These are phyloP conservation scores for Drosophila affinis DNA, from an alignment of 2,888 invertebrate species.

Conservation along the genomic window DNA sequence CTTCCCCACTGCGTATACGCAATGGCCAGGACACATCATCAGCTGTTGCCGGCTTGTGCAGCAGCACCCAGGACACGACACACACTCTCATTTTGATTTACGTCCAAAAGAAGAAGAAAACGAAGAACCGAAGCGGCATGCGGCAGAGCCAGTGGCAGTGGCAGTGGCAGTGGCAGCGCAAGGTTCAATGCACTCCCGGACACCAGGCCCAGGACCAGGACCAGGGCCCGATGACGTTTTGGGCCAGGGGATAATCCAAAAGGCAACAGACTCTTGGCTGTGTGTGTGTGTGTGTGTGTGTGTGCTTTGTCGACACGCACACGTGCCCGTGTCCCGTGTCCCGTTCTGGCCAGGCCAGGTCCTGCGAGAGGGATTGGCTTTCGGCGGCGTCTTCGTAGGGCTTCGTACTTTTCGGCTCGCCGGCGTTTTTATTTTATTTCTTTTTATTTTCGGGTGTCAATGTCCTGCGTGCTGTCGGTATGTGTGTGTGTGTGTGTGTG, in stretches of 20 bases:
- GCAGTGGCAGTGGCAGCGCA: background rate
- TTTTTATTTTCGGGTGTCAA: constrained; percentile 72
- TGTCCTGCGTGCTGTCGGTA: constrained; percentile 69
- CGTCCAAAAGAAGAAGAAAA: constrained; percentile 52
- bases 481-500: constrained; percentile 16
- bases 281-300: constrained; percentile 23
- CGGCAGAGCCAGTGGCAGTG: background rate
- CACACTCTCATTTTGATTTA: constrained; percentile 58
- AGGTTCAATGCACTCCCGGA: constrained; percentile 67
- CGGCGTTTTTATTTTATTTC: constrained; percentile 44
- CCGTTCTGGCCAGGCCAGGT: constrained; percentile 30
- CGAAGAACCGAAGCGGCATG: constrained; percentile 15
- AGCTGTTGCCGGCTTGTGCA: constrained; percentile 6
- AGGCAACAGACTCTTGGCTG: constrained; percentile 40
- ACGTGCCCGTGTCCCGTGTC: constrained; percentile 56
- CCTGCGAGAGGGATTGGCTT: constrained; percentile 70
- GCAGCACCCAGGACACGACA: constrained; percentile 16
- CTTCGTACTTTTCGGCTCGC: constrained; percentile 65
- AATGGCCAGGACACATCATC: constrained; percentile 22
- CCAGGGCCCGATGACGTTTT: constrained; percentile 42
- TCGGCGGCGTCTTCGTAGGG: constrained; percentile 61
- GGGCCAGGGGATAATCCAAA: constrained; percentile 70
- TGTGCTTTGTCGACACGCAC: constrained; percentile 57
- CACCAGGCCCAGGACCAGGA: background rate
- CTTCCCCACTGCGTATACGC: constrained; percentile 42